Evolutionary conservation across 2,113 vertebrate species (phyloP).

Genomic region (Empidonax alnorum): DNA sequence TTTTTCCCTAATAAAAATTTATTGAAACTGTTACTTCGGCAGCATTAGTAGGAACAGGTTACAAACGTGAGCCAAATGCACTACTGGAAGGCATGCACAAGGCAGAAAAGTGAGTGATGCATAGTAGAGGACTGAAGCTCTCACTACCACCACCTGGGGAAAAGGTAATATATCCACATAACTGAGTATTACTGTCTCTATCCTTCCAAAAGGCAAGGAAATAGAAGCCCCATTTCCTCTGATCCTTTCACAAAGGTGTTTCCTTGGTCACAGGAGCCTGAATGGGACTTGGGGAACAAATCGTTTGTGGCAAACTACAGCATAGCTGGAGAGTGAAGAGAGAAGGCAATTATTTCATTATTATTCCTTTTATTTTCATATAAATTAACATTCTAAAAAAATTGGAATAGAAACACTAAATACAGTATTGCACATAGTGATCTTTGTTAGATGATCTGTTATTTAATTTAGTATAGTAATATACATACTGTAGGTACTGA

Average conservation of each 20-base stretch:
- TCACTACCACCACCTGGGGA: not conserved
- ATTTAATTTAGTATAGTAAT: conserved; percentile 75
- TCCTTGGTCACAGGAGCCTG: not conserved
- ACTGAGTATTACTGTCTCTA: not conserved
- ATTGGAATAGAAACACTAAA: conserved; percentile 86
- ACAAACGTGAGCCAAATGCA: not conserved
- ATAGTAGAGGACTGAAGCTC: not conserved
- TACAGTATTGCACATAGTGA: conserved; percentile 88
- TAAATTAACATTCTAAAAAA: conserved; percentile 87
- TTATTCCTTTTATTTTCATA: conserved; percentile 91
- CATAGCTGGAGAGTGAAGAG: not conserved
- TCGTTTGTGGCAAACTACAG: not conserved
- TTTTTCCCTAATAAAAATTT: not conserved
- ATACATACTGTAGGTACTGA: conserved; percentile 73
- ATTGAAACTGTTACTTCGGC: not conserved
- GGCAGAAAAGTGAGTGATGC: not conserved
- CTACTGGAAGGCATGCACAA: not conserved
- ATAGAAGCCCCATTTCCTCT: not conserved
- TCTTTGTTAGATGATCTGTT: conserved; percentile 80
- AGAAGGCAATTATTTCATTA: conserved; percentile 54
- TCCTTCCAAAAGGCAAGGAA: not conserved
- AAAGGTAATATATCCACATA: not conserved
- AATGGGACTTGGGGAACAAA: not conserved
- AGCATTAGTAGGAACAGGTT: not conserved
- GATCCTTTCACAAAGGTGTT: not conserved